Conservation (phyloP, 2,888 invertebrate species). For the Amphipoea oculea region DNA sequence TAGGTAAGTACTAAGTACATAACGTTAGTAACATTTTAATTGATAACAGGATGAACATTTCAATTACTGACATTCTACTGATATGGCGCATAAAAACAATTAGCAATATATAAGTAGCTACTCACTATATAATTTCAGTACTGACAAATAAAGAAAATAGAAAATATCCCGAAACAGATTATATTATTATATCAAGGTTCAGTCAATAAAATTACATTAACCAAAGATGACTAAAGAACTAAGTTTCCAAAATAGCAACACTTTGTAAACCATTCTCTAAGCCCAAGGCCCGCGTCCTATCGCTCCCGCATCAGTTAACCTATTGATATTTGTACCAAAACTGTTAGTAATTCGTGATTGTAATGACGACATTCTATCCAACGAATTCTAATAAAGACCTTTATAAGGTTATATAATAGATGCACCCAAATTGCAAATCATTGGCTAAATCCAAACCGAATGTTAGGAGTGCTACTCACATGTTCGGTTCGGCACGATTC, state of each 20-base stretch:
- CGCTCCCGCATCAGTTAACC: constrained; percentile 21
- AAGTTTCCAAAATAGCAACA: not conserved
- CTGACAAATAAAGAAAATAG: not conserved
- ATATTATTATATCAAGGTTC: not conserved
- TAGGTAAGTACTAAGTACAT: not conserved
- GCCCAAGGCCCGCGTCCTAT: constrained; percentile 15
- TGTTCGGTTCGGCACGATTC: not conserved
- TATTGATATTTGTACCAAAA: constrained; percentile 32
- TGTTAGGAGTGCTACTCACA: not conserved
- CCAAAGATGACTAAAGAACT: not conserved
- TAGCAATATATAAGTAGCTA: too few species aligned
- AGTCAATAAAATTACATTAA: not conserved
- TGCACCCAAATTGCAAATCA: not conserved
- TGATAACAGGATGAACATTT: not conserved
- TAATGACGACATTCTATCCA: constrained; percentile 38
- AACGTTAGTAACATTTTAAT: not conserved
- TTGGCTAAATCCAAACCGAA: not conserved
- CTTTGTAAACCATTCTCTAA: constrained; percentile 2
- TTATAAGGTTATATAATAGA: not conserved
- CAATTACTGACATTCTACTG: not conserved
- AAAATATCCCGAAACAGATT: not conserved
- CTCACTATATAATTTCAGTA: not conserved
- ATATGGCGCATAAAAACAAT: not conserved
- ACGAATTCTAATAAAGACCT: constrained; percentile 14
- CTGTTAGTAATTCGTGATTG: constrained; percentile 24